These are phyloP conservation scores for Festucalex cinctus DNA, from an alignment of 2,113 vertebrate genomes.

Conservation along the genomic window DNA sequence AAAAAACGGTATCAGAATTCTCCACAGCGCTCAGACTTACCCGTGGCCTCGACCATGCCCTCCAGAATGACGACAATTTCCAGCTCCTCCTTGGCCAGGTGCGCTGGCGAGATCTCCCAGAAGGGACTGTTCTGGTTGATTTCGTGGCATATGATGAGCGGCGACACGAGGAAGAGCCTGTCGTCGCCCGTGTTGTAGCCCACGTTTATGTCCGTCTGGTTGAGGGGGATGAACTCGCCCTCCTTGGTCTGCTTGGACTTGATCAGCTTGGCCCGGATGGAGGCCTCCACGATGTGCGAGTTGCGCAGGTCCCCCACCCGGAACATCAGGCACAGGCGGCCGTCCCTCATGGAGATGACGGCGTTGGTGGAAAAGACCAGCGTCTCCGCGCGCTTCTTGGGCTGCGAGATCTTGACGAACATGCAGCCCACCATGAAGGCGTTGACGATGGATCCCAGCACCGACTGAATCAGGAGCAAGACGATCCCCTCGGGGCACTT, in stretches of 20 bases:
- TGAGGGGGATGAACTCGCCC: conserved; percentile 97
- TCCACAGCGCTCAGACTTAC: conserved; percentile 67
- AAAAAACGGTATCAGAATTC: background rate
- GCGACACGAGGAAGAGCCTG: conserved; percentile 95
- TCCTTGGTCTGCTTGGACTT: conserved; percentile 99
- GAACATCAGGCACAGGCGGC: conserved; percentile 97
- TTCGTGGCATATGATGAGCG: conserved; percentile 97
- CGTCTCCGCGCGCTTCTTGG: conserved; percentile 98
- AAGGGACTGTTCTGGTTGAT: conserved; percentile 97
- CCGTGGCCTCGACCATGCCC: conserved; percentile 99
- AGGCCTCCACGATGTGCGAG: conserved; percentile 99
- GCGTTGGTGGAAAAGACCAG: conserved; percentile 96
- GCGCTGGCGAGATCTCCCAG: conserved; percentile 94
- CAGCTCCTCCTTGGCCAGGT: conserved; percentile 89
- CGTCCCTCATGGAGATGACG: conserved; percentile 94
- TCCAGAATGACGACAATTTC: conserved; percentile 98
- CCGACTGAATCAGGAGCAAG: conserved; percentile 92
- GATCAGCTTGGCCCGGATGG: conserved; percentile 97
- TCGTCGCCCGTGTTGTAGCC: conserved; percentile 97
- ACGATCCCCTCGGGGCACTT: conserved; percentile 95
- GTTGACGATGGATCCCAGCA: conserved; percentile 97
- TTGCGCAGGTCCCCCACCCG: conserved; percentile 95
- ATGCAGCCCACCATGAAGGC: conserved; percentile 99
- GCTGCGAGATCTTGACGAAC: conserved; percentile 99
- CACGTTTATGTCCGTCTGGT: conserved; percentile 98